Base-by-base conservation (phyloP, 2,113 vertebrate species). In the Pelobates fuscus region DNA sequence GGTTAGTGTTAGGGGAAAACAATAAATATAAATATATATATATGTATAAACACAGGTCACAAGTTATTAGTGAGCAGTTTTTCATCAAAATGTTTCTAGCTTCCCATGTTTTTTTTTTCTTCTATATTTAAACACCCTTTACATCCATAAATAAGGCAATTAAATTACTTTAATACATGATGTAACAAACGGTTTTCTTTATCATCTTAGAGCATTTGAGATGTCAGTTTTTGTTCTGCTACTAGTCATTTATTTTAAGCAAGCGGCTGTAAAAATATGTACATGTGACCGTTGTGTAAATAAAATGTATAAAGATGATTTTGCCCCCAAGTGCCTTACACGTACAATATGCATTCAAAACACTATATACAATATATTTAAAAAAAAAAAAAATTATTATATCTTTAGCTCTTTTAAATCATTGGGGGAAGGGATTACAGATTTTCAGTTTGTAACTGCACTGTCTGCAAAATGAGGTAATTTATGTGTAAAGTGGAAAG, bases 391-490 rank as follows among this genome's bases (percentile, higher is more conserved):
- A 84, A 37, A 6, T 37, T 10, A 37, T 1, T 37, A 37, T n/a
- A n/a, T n/a, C n/a, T 67, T 67, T 82, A 68, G 64, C 26, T 68
- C 55, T 52, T 67, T 80, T 80, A 84, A 82, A 83, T 82, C 81
- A 83, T 80, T 80, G 79, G 69, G 80, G 82, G 83, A 80, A 72
- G 80, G 82, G 83, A 80, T 81, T 87, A 65, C 8, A 77, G 80
- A 77, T 77, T 82, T 82, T 80, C 78, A 82, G 83, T 82, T 84
- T 81, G 84, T 81, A 86, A 81, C 85, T 78, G 80, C 77, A 75
- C 80, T 83, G 83, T 77, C 71, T 87, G 87, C 84, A 82, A 88
- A 86, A 84, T 84, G 71, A 86, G 90, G 89, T 89, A 85, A 91
- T 85, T 82, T 78, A 86, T 81, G 80, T 80, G 83, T 82, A 67